These are phyloP conservation scores for Triplophysa dalaica DNA, from an alignment of 2,113 vertebrate genomes.

Conservation along the genomic window DNA sequence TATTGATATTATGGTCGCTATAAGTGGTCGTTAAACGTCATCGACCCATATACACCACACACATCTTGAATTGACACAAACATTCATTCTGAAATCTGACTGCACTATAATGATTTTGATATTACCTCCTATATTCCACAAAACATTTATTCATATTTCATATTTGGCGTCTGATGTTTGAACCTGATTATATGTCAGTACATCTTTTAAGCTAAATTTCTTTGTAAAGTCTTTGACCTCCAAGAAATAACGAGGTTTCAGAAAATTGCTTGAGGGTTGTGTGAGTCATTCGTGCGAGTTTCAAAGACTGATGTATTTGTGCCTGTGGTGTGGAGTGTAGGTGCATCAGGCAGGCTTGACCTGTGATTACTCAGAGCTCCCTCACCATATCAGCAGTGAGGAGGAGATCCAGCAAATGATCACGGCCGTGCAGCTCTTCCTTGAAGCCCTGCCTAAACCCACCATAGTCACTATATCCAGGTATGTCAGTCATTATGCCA, in stretches of 20 bases:
- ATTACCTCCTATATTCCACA: too few relatives aligned
- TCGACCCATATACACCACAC: too few relatives aligned
- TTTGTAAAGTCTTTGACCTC: too few relatives aligned
- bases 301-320: neutral
- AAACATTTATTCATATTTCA: too few relatives aligned
- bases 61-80: too few relatives aligned
- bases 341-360: constrained; percentile 95
- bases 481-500: constrained; percentile 63
- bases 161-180: too few relatives aligned
- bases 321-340: constrained; percentile 63
- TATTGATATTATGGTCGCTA: too few relatives aligned
- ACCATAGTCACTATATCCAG: constrained; percentile 89
- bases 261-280: neutral
- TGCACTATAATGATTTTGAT: too few relatives aligned
- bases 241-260: neutral
- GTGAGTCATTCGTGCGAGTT: neutral
- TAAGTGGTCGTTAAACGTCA: too few relatives aligned
- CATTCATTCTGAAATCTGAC: too few relatives aligned
- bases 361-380: constrained; percentile 91
- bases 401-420: constrained; percentile 83
- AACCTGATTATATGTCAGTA: too few relatives aligned
- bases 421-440: constrained; percentile 71
- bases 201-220: too few relatives aligned
- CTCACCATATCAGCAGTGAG: constrained; percentile 89
- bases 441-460: constrained; percentile 82